Percentiles rank a stretch among this genome's conserved stretches.
phyloP scores from a whole-genome alignment of 2,797 vertebrate species.

The Remorina albescens region DNA sequence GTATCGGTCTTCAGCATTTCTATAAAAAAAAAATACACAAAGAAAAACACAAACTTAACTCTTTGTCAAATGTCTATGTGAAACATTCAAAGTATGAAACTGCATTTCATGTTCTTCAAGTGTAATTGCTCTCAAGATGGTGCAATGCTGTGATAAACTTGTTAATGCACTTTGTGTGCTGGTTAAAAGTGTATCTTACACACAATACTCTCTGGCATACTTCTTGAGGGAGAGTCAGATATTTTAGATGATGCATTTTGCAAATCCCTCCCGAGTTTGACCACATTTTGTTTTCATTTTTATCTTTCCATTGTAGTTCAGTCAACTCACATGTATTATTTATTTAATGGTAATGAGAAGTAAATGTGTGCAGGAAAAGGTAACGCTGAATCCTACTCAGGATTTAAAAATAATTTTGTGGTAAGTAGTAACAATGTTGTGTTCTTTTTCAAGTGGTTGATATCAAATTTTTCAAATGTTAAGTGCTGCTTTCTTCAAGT shows the following conservation, averaged over 20 bases:
- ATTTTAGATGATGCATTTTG: constrained; percentile 63
- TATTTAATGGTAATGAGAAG: constrained; percentile 1
- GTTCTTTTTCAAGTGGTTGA: constrained; percentile 36
- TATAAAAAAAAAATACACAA: background rate
- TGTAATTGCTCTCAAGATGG: constrained; percentile 42
- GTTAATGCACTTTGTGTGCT: constrained; percentile 52
- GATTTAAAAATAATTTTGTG: constrained; percentile 17
- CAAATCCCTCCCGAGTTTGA: constrained; percentile 37
- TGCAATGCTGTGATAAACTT: constrained; percentile 50
- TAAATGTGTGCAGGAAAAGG: constrained; percentile 1
- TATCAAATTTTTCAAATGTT: constrained; percentile 44
- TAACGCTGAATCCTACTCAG: background rate
- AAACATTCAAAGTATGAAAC: constrained; percentile 11
- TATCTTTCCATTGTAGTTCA: constrained; percentile 15
- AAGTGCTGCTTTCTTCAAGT: constrained; percentile 45
- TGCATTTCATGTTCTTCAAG: constrained; percentile 24
- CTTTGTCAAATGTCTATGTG: constrained; percentile 12
- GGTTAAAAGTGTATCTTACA: constrained; percentile 41
- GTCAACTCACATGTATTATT: too few species aligned
- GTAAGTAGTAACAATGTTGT: constrained; percentile 17
- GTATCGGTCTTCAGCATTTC: background rate
- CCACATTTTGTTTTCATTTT: constrained; percentile 35
- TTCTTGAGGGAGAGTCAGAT: constrained; percentile 49
- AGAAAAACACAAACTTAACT: background rate
- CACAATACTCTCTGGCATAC: constrained; percentile 30